Evolutionary conservation across 35 echinoderm and acorn worm genomes (phyloP), one percentile per base, ranked within the genome.

Genomic region (Amphiura filiformis): DNA sequence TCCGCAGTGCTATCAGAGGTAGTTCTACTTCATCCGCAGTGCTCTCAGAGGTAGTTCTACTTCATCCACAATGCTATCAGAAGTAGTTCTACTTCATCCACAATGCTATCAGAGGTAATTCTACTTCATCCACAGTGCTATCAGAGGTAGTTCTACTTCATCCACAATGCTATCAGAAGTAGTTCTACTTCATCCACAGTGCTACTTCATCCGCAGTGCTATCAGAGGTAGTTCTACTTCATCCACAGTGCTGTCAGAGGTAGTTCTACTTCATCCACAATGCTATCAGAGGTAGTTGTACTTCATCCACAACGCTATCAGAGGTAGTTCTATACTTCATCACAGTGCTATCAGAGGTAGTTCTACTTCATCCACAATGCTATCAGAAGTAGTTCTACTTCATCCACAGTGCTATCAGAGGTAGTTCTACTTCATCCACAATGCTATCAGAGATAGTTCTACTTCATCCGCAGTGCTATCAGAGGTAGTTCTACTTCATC

Each of bases 31-130:
- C 61, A n/a, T 70, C 61, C 61, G 26, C 26, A 70, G 61, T n/a
- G 61, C 61, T 70, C 7, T 70, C 61, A 70, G 26, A 70, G n/a
- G 61, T 70, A 70, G 61, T 30, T 70, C 61, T n/a, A n/a, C 26
- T 70, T 70, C 61, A 70, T 70, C 61, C 61, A 70, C 61, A 70
- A 23, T 70, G 61, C 61, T 70, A 18, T 70, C 61, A 70, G 61
- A 70, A 23, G 61, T 70, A 11, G 61, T 3, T 70, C 61, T 70
- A 70, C 61, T 70, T 70, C 61, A 70, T 70, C 61, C 61, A 70
- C 61, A 70, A 23, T 70, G 61, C 61, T 70, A 18, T 70, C 61
- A 70, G 61, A 70, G 61, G 61, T 70, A 11, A 23, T 3, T 70
- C 61, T 70, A 70, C 61, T 70, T 70, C 26, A 70, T 70, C 26